Evolutionary conservation across 2,797 vertebrate species (phyloP), one percentile per base, ranked within the genome.

Genomic region (Ptychadena robeensis): DNA sequence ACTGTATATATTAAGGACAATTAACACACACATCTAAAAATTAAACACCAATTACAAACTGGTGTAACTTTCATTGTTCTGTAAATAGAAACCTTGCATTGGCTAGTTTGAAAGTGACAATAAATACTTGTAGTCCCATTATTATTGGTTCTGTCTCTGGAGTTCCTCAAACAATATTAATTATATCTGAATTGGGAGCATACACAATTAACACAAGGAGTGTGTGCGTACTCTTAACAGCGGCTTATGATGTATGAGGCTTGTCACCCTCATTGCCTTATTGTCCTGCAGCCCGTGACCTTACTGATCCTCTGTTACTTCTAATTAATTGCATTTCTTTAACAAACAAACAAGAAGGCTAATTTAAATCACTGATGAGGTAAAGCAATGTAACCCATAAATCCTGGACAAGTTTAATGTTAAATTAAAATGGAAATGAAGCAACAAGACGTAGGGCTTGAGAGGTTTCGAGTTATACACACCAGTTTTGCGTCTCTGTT

Each of bases 301-400:
- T 68, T 63, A 25, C 57, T 53, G 44, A 34, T 38, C 48, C 15
- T 22, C 64, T 82, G 72, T 38, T 68, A 28, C 48, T 75, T 75
- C 53, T 69, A 82, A 82, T 82, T 82, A 75, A 82, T 74, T 82
- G 66, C 48, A 63, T 34, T 14, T 25, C 31, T 68, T 67, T 68
- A 66, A 59, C 27, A 63, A 81, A 63, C 61, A 73, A 80, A 81
- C 30, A 64, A 74, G 57, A 68, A 40, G 34, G 30, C 28, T 37
- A 9, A 18, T 81, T 69, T 37, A 67, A 66, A 28, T 22, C 25
- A 22, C n/a, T 4, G 27, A 57, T 67, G 61, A 22, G 30, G 59
- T 28, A 67, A 81, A 73, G 72, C 22, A 35, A 73, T 25, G 0
- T 15, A 25, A 3, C 53, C 22, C 53, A 9, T 57, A 57, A 57